phyloP scores from a whole-genome alignment of 2,888 invertebrate species.

The Leucoma salicis region DNA sequence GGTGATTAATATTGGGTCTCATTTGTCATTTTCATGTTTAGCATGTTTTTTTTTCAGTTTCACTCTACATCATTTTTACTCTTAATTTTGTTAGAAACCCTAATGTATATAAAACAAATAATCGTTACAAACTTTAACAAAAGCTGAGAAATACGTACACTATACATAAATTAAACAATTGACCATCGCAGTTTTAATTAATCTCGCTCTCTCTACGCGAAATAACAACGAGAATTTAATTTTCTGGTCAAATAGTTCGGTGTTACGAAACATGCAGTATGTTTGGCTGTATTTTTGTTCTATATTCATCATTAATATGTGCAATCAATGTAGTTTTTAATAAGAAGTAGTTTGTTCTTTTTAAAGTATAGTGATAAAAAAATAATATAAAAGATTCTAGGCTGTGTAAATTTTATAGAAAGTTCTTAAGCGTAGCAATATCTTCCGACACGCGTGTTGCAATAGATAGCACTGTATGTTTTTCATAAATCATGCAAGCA shows the following conservation, averaged over 20 bases:
- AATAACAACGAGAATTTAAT: slow-evolving; percentile 63
- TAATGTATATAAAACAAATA: no score
- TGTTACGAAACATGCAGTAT: slow-evolving; percentile 42
- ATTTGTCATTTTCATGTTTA: no score
- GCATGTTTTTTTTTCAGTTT: no score
- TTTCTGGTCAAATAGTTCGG: slow-evolving; percentile 63
- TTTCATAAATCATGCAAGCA: slow-evolving; percentile 21
- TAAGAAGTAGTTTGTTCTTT: no score
- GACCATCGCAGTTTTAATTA: slow-evolving; percentile 53
- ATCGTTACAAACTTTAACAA: no score
- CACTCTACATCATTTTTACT: no score
- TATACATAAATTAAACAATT: slow-evolving; percentile 31
- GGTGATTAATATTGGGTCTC: no score
- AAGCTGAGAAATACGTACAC: no score
- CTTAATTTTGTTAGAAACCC: no score
- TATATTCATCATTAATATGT: slow-evolving; percentile 19
- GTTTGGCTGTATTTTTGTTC: slow-evolving; percentile 27
- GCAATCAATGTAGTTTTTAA: slow-evolving; percentile 20
- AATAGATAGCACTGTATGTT: slow-evolving; percentile 18
- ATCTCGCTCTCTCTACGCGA: slow-evolving; percentile 43
- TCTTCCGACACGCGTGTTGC: slow-evolving; percentile 3
- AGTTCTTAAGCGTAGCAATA: neutral
- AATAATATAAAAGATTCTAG: no score
- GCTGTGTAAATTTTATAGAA: neutral
- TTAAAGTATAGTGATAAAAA: slow-evolving; percentile 7